A percentile compares a stretch with the other conserved stretches of the same genome.
Evolutionary conservation across 2,888 invertebrate genomes (phyloP).

Genomic region (Stictocephala bisonia): DNA sequence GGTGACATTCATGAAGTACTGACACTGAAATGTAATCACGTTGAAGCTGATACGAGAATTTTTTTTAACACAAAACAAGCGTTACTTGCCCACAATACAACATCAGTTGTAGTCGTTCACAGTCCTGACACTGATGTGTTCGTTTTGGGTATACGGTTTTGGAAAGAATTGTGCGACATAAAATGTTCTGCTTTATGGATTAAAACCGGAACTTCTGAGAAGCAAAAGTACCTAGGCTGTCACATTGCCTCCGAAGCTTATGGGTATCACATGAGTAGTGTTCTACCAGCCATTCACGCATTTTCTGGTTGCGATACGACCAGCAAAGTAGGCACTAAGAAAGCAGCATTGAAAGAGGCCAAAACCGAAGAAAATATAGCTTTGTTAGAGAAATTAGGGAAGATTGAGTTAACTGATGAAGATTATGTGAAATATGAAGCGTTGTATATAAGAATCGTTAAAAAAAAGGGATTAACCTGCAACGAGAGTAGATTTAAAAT

Average conservation of each 20-base stretch:
- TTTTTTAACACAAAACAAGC: constrained; percentile 15
- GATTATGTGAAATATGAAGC: neutral
- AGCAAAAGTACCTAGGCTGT: constrained; percentile 14
- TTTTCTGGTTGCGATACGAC: neutral
- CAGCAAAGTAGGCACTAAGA: neutral
- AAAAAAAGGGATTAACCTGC: constrained; percentile 14
- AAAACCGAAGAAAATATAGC: neutral
- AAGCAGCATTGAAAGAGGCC: neutral
- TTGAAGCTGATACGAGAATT: constrained; percentile 19
- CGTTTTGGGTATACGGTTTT: constrained; percentile 21
- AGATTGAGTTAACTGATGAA: neutral
- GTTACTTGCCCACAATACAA: neutral
- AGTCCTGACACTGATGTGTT: constrained; percentile 15
- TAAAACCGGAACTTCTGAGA: constrained; percentile 3
- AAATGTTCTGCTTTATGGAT: constrained; percentile 20
- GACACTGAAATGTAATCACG: constrained; percentile 2
- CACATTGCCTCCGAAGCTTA: constrained; percentile 2
- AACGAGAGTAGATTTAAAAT: constrained; percentile 7
- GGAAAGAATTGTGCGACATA: neutral
- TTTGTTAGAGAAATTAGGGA: neutral
- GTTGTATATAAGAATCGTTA: neutral
- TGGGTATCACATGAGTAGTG: neutral
- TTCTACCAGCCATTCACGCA: too few species aligned
- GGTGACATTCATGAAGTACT: neutral
- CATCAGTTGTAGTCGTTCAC: constrained; percentile 18